Base-by-base conservation (phyloP, 2,888 invertebrate genomes). In the Trissonchulus latispiculum region DNA sequence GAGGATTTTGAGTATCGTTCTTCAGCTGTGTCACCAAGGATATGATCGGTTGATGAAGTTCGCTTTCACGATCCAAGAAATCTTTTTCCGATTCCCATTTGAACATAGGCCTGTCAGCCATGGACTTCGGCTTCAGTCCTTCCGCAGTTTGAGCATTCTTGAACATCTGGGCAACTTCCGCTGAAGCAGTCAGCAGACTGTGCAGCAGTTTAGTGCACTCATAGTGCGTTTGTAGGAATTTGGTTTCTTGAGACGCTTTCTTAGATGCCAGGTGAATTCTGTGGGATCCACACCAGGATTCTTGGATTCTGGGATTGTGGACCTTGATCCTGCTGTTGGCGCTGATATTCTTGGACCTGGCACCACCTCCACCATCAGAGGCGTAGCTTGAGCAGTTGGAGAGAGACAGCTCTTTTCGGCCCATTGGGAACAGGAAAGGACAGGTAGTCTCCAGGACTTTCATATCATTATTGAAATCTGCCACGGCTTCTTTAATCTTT, bases 61-160 rank as follows among this genome's bases (percentile, higher is more conserved):
- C 36, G 35, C 36, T 36, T 68, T 68, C 69, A n/a, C n/a, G 31
- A 33, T 32, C 36, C 15, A 68, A n/a, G 3, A 68, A 8, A 36
- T 68, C 69, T 15, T 36, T 68, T n/a, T 68, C 69, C 2, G 69
- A 35, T 36, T 68, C 69, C 69, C 69, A 68, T 36, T 68, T 68
- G 33, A 31, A 31, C 69, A 68, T 68, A 2, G 69, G 36, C 3
- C 2, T 3, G n/a, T 68, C 69, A 33, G 3, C n/a, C 36, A 68
- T 35, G 8, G 69, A 68, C 35, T 35, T 3, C 69, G 48, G 48
- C 23, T 48, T 48, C 8, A 15, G 48, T 48, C 48, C 48, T 15
- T 8, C 23, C 23, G 48, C 48, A 48, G 23, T 23, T 48, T 48
- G 48, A 15, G 48, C 48, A 8, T 48, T 23, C 23, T 48, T 48